A percentile compares a stretch with the other conserved stretches of the same genome.
These are phyloP conservation scores for Pherbina coryleti DNA, from an alignment of 2,888 invertebrate species.

Conservation along the genomic window DNA sequence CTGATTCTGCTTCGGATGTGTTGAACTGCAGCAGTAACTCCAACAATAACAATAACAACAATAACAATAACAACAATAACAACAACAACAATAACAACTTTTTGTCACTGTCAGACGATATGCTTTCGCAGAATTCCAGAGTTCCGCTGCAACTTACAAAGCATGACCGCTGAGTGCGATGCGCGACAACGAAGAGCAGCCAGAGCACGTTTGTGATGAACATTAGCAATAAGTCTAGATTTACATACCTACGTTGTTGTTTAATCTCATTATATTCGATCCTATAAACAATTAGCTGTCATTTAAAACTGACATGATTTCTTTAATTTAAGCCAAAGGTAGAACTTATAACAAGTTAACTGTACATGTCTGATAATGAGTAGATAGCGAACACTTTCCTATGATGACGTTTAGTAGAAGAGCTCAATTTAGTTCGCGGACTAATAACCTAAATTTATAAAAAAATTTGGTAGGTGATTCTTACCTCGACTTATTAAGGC, in stretches of 20 bases:
- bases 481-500: constrained; percentile 65
- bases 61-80: constrained; percentile 27
- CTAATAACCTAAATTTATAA: neutral
- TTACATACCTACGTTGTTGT: neutral
- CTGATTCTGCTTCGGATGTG: neutral
- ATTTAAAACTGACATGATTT: neutral
- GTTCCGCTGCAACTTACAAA: constrained; percentile 67
- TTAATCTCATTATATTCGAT: neutral
- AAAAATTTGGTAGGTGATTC: constrained; percentile 33
- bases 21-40: neutral
- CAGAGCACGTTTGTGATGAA: constrained; percentile 62
- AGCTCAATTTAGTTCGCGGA: neutral
- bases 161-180: constrained; percentile 62
- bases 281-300: neutral
- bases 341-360: constrained; percentile 11
- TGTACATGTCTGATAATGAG: neutral
- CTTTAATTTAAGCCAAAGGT: constrained; percentile 29
- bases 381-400: constrained; percentile 1
- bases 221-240: constrained; percentile 43
- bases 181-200: constrained; percentile 12
- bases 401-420: neutral
- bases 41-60: constrained; percentile 28
- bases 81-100: constrained; percentile 28
- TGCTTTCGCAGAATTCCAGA: constrained; percentile 46
- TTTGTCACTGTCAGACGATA: constrained; percentile 31